Base-by-base conservation (phyloP, 2,113 vertebrate genomes). In the Leucosticte australis region DNA sequence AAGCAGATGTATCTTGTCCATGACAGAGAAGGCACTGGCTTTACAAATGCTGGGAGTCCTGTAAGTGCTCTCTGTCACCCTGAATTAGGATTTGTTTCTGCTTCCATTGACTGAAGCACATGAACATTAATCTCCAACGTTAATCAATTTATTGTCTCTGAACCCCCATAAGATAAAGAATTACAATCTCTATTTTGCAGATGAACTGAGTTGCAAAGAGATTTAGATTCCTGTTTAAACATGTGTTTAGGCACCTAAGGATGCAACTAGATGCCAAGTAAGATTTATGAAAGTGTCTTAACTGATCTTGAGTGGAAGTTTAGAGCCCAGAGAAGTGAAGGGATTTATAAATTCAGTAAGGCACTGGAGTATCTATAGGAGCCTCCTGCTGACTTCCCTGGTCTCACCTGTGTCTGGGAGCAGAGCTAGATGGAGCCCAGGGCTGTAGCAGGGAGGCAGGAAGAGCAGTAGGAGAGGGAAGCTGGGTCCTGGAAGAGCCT, bases 31-130 rank as follows among this genome's bases (percentile, higher is more conserved):
- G 81, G 55, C 44, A 21, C 42, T 76, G 56, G 39, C 11, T 88
- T 69, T 86, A 52, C 71, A 55, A 83, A 37, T 42, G n/a, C 52
- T 60, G 41, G 23, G 53, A 19, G 93, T 92, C 76, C 68, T 83
- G 4, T 67, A 39, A 67, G 56, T 24, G 30, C 30, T 41, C 33
- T 52, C 0, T 74, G 35, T 35, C 47, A 47, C 1, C 1, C 85
- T 93, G 92, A 78, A 56, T 78, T 83, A 93, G 83, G 56, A 64
- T 94, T 93, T 96, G 76, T 68, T 96, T 90, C 73, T 89, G n/a
- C 64, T 94, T 90, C 60, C n/a, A 33, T 56, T 77, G 64, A 57
- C 79, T 93, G 86, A 8, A 75, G 83, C 47, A 42, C 49, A 8
- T 15, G 27, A 92, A 60, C 42, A 31, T 86, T 76, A 24, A 87